Evolutionary conservation across 1,140 invertebrate genomes (phyloP), one percentile per base, ranked within the genome.

Genomic region (Bombus ignitus): DNA sequence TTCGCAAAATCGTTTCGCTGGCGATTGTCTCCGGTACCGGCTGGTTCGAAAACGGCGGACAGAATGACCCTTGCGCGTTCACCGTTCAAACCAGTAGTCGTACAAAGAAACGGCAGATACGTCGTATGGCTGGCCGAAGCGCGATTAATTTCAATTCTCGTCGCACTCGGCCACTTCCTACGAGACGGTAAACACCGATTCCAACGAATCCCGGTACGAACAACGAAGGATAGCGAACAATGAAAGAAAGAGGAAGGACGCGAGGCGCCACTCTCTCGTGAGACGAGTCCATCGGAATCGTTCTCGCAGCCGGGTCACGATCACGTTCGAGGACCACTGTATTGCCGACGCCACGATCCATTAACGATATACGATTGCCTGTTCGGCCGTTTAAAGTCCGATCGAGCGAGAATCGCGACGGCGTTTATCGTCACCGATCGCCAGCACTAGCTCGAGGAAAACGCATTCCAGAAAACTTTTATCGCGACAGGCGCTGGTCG

Each of bases 71-170:
- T 76, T 13, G 13, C 37, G 8, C 9, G 25, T 37, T 3, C 35
- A 2, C 37, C 18, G 25, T 42, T 80, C 72, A 76, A 76, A 85
- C 65, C 83, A 85, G 68, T 82, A 82, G 47, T 72, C 37, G 42
- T 32, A 59, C 72, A 68, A 39, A 15, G 37, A 70, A 72, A 22
- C 15, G 4, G 71, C n/a, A 25, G 59, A 53, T 53, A 62, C 73
- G 44, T 44, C n/a, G 68, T 22, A 15, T 3, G 28, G 25, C 15
- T 32, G 42, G 57, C 10, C 44, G 62, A 42, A 81, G 39, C 70
- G 57, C 66, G 80, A 91, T 90, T 91, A 90, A 91, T 91, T 91
- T 91, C 87, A 89, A 91, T 90, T 91, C 90, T 87, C 44, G 84
- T 87, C 90, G 89, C 89, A 83, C 32, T 37, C 81, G 59, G 39